Percentiles rank a stretch among this genome's conserved stretches.
Conservation (phyloP, 2,888 invertebrate genomes). For the Hoplodrina ambigua region DNA sequence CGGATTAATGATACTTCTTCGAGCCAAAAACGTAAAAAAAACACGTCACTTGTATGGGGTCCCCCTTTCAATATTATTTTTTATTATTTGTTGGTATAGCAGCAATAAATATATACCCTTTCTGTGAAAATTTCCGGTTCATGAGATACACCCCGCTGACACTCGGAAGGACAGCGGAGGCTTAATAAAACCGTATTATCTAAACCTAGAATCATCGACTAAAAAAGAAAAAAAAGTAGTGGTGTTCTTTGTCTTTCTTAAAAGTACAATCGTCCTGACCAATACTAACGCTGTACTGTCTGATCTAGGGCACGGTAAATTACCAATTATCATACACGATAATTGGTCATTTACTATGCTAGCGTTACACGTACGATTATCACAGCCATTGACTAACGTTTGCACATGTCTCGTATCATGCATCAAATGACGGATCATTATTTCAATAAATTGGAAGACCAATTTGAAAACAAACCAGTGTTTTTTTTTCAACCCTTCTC, state of each 20-base stretch:
- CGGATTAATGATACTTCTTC: not conserved
- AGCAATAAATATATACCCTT: too few relatives aligned
- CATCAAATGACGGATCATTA: conserved; percentile 1
- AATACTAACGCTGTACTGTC: not conserved
- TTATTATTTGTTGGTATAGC: too few relatives aligned
- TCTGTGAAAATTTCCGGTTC: too few relatives aligned
- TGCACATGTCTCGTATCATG: conserved; percentile 7
- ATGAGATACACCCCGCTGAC: too few relatives aligned
- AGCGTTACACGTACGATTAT: not conserved
- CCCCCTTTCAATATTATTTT: too few relatives aligned
- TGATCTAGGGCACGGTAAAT: not conserved
- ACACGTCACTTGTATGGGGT: too few relatives aligned
- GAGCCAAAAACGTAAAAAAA: too few relatives aligned
- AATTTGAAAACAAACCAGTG: not conserved
- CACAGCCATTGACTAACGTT: not conserved
- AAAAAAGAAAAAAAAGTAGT: not conserved
- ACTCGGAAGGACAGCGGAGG: too few relatives aligned
- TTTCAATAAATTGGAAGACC: conserved; percentile 6
- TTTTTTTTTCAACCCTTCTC: too few relatives aligned
- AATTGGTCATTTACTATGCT: too few relatives aligned
- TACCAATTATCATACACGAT: not conserved
- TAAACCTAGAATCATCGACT: too few relatives aligned
- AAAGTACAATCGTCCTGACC: not conserved
- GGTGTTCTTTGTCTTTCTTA: not conserved
- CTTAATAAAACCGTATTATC: too few relatives aligned